Evolutionary conservation across 2,888 invertebrate genomes (phyloP).

Genomic region (Beris chalybata): DNA sequence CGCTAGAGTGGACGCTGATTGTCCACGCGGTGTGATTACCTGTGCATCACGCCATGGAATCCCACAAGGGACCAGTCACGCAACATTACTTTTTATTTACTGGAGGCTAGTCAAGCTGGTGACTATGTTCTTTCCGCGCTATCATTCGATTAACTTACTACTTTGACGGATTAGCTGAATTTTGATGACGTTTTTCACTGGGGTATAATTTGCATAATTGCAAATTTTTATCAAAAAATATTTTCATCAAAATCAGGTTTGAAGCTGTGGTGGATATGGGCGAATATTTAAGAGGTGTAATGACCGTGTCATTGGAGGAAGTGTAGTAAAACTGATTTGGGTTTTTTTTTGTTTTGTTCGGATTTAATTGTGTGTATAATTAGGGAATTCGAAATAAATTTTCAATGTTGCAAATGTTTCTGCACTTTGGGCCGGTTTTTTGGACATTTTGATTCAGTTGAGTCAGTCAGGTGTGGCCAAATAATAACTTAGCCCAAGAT

Average conservation of each 20-base stretch:
- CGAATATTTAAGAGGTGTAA: conserved; percentile 6
- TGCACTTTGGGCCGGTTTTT: too few relatives aligned
- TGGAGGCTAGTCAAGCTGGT: background rate
- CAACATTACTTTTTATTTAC: conserved; percentile 10
- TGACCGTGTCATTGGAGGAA: conserved; percentile 10
- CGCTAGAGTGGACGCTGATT: too few relatives aligned
- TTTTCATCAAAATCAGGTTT: conserved; percentile 1
- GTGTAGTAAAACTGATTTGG: background rate
- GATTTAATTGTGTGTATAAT: background rate
- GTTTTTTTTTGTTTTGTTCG: background rate
- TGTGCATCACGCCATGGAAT: background rate
- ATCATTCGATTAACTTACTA: too few relatives aligned
- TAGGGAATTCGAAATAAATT: background rate
- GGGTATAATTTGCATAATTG: conserved; percentile 4
- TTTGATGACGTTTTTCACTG: background rate
- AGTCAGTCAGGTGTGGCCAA: too few relatives aligned
- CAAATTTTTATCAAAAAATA: background rate
- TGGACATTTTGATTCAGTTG: too few relatives aligned
- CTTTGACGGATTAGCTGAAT: too few relatives aligned
- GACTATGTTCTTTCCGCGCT: background rate
- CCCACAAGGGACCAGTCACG: conserved; percentile 13
- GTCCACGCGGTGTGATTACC: too few relatives aligned
- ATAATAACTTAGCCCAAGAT: too few relatives aligned
- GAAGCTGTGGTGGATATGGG: background rate
- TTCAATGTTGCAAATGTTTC: too few relatives aligned